Evolutionary conservation across 1,140 invertebrate species (phyloP).

Genomic region (Heterodera schachtii): DNA sequence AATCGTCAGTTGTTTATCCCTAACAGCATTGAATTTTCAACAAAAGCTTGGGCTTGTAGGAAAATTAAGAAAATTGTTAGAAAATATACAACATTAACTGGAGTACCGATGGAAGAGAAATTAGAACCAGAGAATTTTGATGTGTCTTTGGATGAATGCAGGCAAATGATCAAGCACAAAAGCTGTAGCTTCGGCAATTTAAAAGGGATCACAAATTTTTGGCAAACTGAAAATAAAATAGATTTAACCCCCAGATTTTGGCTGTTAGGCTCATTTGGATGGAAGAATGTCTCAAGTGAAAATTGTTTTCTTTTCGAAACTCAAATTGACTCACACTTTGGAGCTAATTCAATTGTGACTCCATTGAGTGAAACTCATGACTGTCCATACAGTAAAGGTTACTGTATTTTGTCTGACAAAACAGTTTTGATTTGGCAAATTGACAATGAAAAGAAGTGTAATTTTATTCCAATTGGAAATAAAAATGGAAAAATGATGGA

Average conservation of each 20-base stretch:
- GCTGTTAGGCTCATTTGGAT: constrained; percentile 13
- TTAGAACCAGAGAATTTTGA: neutral
- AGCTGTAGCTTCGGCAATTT: constrained; percentile 2
- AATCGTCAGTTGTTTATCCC: neutral
- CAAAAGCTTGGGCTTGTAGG: constrained; percentile 1
- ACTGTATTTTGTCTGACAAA: neutral
- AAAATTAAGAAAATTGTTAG: neutral
- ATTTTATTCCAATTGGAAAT: neutral
- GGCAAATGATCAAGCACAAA: constrained; percentile 7
- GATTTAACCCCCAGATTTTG: constrained; percentile 6
- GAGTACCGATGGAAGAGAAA: neutral
- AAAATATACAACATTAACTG: neutral
- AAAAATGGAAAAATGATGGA: neutral
- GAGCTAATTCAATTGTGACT: neutral
- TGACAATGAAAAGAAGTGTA: neutral
- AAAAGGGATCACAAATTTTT: neutral
- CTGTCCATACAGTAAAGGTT: neutral
- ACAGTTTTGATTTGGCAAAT: neutral
- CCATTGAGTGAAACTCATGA: neutral
- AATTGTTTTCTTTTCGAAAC: constrained; percentile 22
- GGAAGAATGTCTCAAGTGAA: constrained; percentile 7
- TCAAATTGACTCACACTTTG: constrained; percentile 1
- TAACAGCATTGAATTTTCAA: neutral
- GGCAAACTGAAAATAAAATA: constrained; percentile 10
- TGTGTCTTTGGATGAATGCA: neutral